Conservation (phyloP, 35 echinoderm and acorn worm species). For the Heliocidaris tuberculata region DNA sequence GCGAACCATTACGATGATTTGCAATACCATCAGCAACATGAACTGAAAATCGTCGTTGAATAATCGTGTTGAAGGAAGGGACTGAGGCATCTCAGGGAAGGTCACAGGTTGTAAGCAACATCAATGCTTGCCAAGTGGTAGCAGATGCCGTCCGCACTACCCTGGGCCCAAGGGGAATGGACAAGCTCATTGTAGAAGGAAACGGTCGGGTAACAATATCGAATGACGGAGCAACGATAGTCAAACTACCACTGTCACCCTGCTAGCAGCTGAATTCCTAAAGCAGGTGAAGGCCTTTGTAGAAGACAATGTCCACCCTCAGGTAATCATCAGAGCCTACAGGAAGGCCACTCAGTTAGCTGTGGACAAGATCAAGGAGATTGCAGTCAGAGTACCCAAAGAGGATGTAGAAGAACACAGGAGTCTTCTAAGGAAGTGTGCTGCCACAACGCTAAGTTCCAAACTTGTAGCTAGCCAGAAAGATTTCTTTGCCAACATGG, state of each 20-base stretch:
- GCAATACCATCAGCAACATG: no score
- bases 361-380: constrained; percentile 89
- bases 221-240: constrained; percentile 98
- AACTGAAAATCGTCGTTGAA: no score
- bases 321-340: constrained; percentile 93
- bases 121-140: constrained; percentile 97
- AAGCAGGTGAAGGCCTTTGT: constrained; percentile 94
- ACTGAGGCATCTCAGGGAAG: constrained; percentile 97
- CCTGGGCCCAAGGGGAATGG: constrained; percentile 94
- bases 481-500: constrained; percentile 97
- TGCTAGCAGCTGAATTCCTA: constrained; percentile 91
- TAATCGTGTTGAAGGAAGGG: constrained; percentile 98
- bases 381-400: constrained; percentile 82
- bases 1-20: no score
- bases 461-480: constrained; percentile 88
- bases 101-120: constrained; percentile 94
- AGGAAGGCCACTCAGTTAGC: constrained; percentile 92
- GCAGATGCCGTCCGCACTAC: constrained; percentile 94
- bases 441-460: constrained; percentile 93
- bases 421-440: constrained; percentile 87
- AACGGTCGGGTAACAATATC: constrained; percentile 84
- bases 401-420: constrained; percentile 79
- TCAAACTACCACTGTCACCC: constrained; percentile 93
- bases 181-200: constrained; percentile 88
- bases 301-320: constrained; percentile 98